A percentile compares a stretch with the other conserved stretches of the same genome.
Evolutionary conservation across 37 sponge, comb jelly and placozoan species (phyloP).

Genomic region (Corticium candelabrum): DNA sequence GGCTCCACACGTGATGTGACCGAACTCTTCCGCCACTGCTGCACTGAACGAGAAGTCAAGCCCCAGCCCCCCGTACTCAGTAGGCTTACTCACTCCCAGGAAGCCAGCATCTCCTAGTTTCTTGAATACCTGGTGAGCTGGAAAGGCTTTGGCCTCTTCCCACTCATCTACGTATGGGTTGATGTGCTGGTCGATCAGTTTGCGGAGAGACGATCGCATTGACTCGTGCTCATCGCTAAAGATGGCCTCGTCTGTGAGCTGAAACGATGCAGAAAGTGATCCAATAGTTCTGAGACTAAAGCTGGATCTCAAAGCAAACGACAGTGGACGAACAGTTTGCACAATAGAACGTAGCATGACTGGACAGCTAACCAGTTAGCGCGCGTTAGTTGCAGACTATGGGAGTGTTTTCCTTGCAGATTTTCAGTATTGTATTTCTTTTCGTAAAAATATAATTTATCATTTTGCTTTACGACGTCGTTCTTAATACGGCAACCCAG

Average conservation of each 20-base stretch:
- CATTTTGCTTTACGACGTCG: too few relatives aligned
- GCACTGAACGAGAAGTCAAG: slow-evolving; percentile 67
- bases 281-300: too few relatives aligned
- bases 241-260: not conserved
- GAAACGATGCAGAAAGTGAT: too few relatives aligned
- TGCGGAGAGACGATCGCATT: slow-evolving; percentile 36
- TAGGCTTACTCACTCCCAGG: slow-evolving; percentile 66
- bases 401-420: too few relatives aligned
- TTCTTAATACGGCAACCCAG: too few relatives aligned
- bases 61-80: slow-evolving; percentile 77
- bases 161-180: slow-evolving; percentile 87
- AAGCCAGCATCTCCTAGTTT: slow-evolving; percentile 76
- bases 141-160: slow-evolving; percentile 68
- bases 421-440: too few relatives aligned
- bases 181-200: slow-evolving; percentile 82
- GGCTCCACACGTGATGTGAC: slow-evolving; percentile 52
- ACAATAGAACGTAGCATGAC: too few relatives aligned
- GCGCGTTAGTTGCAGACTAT: too few relatives aligned
- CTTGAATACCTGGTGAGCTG: slow-evolving; percentile 76
- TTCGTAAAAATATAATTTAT: too few relatives aligned
- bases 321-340: too few relatives aligned
- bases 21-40: slow-evolving; percentile 81
- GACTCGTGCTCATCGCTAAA: not conserved
- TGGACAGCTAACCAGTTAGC: too few relatives aligned
- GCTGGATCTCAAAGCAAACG: too few relatives aligned